Evolutionary conservation across 1,140 invertebrate species (phyloP).

Genomic region (Protaetia brevitarsis): DNA sequence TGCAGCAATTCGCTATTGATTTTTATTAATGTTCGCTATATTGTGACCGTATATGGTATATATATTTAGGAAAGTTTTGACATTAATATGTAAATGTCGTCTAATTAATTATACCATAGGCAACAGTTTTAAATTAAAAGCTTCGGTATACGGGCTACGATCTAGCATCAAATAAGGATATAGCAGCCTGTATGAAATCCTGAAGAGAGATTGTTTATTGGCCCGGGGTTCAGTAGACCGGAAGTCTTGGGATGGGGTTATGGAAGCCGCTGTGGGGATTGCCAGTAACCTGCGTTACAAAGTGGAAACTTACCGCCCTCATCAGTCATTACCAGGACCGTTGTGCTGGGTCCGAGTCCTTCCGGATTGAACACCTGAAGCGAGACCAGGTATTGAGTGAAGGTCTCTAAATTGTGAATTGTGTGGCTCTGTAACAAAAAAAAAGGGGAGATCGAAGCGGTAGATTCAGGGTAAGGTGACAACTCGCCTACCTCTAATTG

Average conservation of each 20-base stretch:
- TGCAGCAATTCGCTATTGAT: not conserved
- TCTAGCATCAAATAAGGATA: not conserved
- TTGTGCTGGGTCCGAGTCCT: slow-evolving; percentile 67
- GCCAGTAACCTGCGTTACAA: slow-evolving; percentile 15
- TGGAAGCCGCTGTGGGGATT: not conserved
- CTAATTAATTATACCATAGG: too few species aligned
- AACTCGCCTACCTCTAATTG: too few species aligned
- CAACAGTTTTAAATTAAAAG: too few species aligned
- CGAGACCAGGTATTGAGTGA: slow-evolving; percentile 72
- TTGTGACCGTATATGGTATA: not conserved
- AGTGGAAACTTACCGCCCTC: slow-evolving; percentile 70
- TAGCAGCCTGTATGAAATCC: slow-evolving; percentile 4
- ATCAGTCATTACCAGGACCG: slow-evolving; percentile 73
- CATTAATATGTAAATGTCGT: too few species aligned
- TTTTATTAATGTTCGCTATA: not conserved
- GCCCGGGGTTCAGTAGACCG: not conserved
- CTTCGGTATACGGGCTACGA: not conserved
- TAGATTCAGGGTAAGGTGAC: too few species aligned
- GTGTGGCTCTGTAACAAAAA: slow-evolving; percentile 62
- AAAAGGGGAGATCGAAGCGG: not conserved
- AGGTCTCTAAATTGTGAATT: slow-evolving; percentile 67
- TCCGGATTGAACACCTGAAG: slow-evolving; percentile 76
- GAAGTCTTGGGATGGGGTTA: not conserved
- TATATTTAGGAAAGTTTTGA: too few species aligned
- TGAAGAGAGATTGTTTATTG: not conserved